Percentiles rank a stretch among this genome's conserved stretches.
Evolutionary conservation across 1,140 invertebrate species (phyloP).

Genomic region (Caenorhabditis brenneri): DNA sequence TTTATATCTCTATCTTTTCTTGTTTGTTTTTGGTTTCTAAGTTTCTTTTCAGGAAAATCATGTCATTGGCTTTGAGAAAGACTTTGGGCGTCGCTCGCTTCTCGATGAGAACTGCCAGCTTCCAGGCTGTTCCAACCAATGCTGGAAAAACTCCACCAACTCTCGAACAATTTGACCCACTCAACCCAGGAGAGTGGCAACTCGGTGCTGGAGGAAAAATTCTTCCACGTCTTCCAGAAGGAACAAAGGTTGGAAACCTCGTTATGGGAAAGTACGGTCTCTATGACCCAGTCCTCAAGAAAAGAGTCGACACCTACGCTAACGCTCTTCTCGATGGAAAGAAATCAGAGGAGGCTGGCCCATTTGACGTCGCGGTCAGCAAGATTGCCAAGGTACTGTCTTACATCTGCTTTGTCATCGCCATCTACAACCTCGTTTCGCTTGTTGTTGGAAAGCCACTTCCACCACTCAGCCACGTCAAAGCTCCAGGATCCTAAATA

Average conservation of each 20-base stretch:
- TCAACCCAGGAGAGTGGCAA: slow-evolving; percentile 69
- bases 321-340: slow-evolving; percentile 64
- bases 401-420: slow-evolving; percentile 55
- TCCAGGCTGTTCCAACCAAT: slow-evolving; percentile 59
- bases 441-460: slow-evolving; percentile 58
- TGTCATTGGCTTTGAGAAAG: slow-evolving; percentile 48
- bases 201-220: slow-evolving; percentile 69
- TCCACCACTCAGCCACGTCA: slow-evolving; percentile 56
- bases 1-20: neutral
- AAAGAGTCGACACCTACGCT: slow-evolving; percentile 59
- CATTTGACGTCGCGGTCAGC: slow-evolving; percentile 53
- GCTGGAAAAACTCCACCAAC: slow-evolving; percentile 63
- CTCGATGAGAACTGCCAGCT: slow-evolving; percentile 46
- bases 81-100: slow-evolving; percentile 51
- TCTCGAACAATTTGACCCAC: slow-evolving; percentile 66
- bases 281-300: slow-evolving; percentile 64
- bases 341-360: slow-evolving; percentile 63
- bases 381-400: slow-evolving; percentile 59
- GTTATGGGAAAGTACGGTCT: slow-evolving; percentile 71
- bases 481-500: slow-evolving; percentile 55
- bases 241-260: slow-evolving; percentile 66
- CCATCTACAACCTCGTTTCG: slow-evolving; percentile 61
- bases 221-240: slow-evolving; percentile 69
- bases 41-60: slow-evolving; percentile 17
- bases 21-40: neutral